These are phyloP conservation scores for Murina feae DNA, from an alignment of 2,113 vertebrate genomes.

Conservation along the genomic window DNA sequence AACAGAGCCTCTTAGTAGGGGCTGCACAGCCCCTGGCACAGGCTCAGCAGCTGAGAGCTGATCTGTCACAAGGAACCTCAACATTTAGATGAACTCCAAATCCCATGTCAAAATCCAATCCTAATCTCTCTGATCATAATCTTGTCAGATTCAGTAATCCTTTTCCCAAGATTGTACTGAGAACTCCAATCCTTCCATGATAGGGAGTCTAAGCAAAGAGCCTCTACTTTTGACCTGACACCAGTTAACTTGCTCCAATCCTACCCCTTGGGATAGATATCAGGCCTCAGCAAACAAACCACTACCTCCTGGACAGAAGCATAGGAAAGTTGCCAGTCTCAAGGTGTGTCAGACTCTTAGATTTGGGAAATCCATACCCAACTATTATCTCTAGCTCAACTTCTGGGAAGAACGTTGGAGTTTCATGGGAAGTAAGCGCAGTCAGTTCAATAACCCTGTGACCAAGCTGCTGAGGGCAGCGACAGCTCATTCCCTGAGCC, in stretches of 20 bases:
- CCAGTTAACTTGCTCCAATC: conserved; percentile 46
- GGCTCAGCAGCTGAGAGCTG: not conserved
- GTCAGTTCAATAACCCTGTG: conserved; percentile 63
- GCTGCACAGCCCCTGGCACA: conserved; percentile 35
- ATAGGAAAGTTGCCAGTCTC: not conserved
- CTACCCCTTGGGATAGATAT: not conserved
- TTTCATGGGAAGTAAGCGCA: conserved; percentile 32
- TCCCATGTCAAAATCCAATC: conserved; percentile 31
- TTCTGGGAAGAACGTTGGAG: conserved; percentile 1
- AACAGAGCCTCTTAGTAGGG: conserved; percentile 28
- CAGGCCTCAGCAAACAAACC: conserved; percentile 6
- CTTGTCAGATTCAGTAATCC: not conserved
- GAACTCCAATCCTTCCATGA: conserved; percentile 1
- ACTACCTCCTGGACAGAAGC: not conserved
- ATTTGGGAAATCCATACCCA: conserved; percentile 37
- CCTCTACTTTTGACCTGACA: not conserved
- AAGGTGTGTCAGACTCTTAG: conserved; percentile 20
- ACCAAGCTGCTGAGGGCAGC: conserved; percentile 33
- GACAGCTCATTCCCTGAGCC: conserved; percentile 29
- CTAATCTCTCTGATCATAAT: conserved; percentile 17
- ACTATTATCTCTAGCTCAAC: conserved; percentile 6
- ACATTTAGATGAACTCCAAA: conserved; percentile 29
- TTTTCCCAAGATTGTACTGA: conserved; percentile 11
- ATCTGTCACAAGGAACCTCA: conserved; percentile 17
- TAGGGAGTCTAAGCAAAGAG: conserved; percentile 8